A percentile compares a stretch with the other conserved stretches of the same genome.
Evolutionary conservation across 2,888 invertebrate genomes (phyloP).

Genomic region (Netelia melanura): DNA sequence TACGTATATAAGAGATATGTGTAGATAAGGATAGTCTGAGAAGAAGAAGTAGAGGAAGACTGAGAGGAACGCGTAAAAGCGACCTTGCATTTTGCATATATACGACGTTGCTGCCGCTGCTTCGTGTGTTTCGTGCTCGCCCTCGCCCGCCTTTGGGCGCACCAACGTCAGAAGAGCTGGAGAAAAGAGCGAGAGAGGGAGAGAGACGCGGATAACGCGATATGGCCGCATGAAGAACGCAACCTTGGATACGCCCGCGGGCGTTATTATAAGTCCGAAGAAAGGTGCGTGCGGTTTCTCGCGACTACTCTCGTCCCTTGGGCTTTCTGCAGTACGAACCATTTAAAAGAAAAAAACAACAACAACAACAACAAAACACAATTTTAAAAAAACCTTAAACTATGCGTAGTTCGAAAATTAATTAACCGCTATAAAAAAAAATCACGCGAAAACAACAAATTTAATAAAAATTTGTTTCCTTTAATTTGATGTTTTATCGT

Average conservation of each 20-base stretch:
- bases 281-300: slow-evolving; percentile 66
- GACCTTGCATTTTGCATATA: slow-evolving; percentile 80
- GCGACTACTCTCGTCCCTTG: slow-evolving; percentile 37
- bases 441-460: too few species aligned
- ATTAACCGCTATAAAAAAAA: background rate
- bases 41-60: slow-evolving; percentile 35
- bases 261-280: slow-evolving; percentile 61
- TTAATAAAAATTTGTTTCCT: too few species aligned
- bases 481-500: too few species aligned
- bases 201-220: slow-evolving; percentile 34
- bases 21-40: slow-evolving; percentile 12
- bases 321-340: background rate
- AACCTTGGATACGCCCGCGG: slow-evolving; percentile 74
- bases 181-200: slow-evolving; percentile 44
- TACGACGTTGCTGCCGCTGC: slow-evolving; percentile 69
- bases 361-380: too few species aligned
- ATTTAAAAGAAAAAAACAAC: too few species aligned
- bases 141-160: slow-evolving; percentile 42
- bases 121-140: slow-evolving; percentile 46
- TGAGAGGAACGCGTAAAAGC: slow-evolving; percentile 75
- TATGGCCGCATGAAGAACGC: slow-evolving; percentile 76
- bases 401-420: background rate
- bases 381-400: background rate
- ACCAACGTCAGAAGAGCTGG: slow-evolving; percentile 17
- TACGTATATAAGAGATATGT: slow-evolving; percentile 18